Base-by-base conservation (phyloP, 2,113 vertebrate species). In the Plectropomus leopardus region DNA sequence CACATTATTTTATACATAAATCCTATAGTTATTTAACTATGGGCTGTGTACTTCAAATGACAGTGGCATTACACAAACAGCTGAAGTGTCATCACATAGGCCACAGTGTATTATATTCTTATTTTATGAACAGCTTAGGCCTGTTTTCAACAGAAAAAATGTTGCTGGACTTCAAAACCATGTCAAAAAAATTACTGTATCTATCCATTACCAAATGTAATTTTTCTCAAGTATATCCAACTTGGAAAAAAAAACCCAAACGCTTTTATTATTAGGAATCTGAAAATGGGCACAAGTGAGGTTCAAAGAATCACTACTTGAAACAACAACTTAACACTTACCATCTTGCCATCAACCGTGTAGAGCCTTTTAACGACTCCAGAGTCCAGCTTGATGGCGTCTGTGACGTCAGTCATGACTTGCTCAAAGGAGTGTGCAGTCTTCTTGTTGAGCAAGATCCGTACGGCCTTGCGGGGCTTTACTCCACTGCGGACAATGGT, bases 381-480 rank as follows among this genome's bases (percentile, higher is more conserved):
- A 0, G 97, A 97, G 94, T 99, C 98, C 86, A 99, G 93, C 92
- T 99, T 99, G 92, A 99, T 97, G 92, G 98, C 98, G 2, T 99
- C 98, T 0, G 98, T 99, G 86, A 99, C 96, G 84, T 99, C 98
- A 8, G 96, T 97, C 92, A 99, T 96, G 71, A 99, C 98, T 85
- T 99, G 98, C 80, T 99, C 98, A 74, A 99, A 99, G 0, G 97
- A 98, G 88, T 99, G 98, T 1, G 98, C 98, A 0, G 98, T 99
- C 88, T 99, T 99, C 96, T 98, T 99, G 95, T 99, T 99, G 69
- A 99, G 97, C 84, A 99, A 94, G 87, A 99, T 93, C 51, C 98
- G 94, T 34, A 98, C 96, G 3, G 98, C 98, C 69, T 98, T 99
- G 40, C 98, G 96, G 4, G 98, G 98, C 83, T 99, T 99, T 78